Conservation (phyloP, 1,140 invertebrate species). For the Leucophenga varia region DNA sequence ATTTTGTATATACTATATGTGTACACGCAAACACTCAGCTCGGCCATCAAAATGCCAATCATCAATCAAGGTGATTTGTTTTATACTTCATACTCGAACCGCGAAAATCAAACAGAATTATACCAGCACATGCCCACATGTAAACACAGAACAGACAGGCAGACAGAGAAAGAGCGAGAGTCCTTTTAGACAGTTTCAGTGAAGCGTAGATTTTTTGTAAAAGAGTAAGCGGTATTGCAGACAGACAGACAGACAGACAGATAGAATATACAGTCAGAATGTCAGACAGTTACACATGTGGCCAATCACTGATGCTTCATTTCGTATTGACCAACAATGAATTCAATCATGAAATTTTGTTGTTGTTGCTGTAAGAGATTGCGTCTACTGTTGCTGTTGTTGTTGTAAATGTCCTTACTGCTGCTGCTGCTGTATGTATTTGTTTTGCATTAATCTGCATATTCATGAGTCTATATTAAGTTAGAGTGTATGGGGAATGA, state of each 20-base stretch:
- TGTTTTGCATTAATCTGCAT: slow-evolving; percentile 31
- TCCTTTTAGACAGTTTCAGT: too few relatives aligned
- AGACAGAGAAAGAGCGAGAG: not conserved
- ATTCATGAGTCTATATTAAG: slow-evolving; percentile 48
- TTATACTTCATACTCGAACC: slow-evolving; percentile 42
- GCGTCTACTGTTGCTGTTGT: slow-evolving; percentile 9
- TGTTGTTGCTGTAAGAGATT: too few relatives aligned
- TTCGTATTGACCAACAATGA: slow-evolving; percentile 46
- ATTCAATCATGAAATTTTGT: slow-evolving; percentile 48
- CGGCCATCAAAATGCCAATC: slow-evolving; percentile 48
- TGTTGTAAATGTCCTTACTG: too few relatives aligned
- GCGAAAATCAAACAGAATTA: slow-evolving; percentile 49
- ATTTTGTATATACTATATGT: not conserved
- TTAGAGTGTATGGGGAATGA: too few relatives aligned
- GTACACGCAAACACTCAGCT: slow-evolving; percentile 6
- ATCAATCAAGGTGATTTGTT: slow-evolving; percentile 53
- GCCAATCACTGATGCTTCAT: slow-evolving; percentile 36
- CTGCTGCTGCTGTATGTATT: slow-evolving; percentile 9
- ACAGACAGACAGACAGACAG: too few relatives aligned
- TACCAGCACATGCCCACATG: too few relatives aligned
- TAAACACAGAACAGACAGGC: slow-evolving; percentile 43
- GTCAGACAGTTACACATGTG: slow-evolving; percentile 26
- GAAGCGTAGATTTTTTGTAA: too few relatives aligned
- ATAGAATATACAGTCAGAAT: too few relatives aligned
- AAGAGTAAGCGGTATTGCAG: too few relatives aligned